Percentiles rank a stretch among this genome's conserved stretches.
phyloP scores from a whole-genome alignment of 2,888 invertebrate species.

The Magallana nippona region DNA sequence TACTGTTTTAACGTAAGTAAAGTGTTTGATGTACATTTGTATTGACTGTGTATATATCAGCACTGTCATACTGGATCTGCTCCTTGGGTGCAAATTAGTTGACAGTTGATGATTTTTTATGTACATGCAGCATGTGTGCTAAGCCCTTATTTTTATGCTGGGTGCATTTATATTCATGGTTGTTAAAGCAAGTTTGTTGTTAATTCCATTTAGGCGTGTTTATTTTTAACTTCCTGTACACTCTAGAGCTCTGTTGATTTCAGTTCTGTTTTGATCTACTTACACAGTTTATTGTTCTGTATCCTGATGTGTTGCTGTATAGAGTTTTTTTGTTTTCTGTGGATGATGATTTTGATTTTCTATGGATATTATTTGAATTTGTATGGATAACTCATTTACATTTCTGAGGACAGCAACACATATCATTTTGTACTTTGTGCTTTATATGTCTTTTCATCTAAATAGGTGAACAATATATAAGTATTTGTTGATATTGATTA shows the following conservation, averaged over 20 bases:
- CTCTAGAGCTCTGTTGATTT: slow-evolving; percentile 17
- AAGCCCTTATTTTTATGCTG: neutral
- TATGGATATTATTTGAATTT: neutral
- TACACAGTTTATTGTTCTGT: neutral
- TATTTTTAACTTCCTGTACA: slow-evolving; percentile 1
- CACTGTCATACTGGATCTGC: neutral
- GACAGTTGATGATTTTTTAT: neutral
- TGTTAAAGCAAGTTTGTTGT: slow-evolving; percentile 6
- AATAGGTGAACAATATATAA: neutral
- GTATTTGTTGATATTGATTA: no score
- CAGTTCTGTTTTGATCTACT: slow-evolving; percentile 9
- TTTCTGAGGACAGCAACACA: slow-evolving; percentile 1
- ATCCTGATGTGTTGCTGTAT: slow-evolving; percentile 1
- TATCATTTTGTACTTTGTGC: neutral
- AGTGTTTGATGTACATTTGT: neutral
- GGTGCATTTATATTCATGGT: neutral
- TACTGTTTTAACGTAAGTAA: neutral
- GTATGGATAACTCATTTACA: neutral
- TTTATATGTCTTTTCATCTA: neutral
- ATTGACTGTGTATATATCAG: neutral
- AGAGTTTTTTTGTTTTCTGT: neutral
- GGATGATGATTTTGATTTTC: neutral
- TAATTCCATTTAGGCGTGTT: neutral
- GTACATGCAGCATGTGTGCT: neutral
- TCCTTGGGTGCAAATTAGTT: neutral